Evolutionary conservation across 2,113 vertebrate genomes (phyloP).

Genomic region (Cochlearius cochlearius): DNA sequence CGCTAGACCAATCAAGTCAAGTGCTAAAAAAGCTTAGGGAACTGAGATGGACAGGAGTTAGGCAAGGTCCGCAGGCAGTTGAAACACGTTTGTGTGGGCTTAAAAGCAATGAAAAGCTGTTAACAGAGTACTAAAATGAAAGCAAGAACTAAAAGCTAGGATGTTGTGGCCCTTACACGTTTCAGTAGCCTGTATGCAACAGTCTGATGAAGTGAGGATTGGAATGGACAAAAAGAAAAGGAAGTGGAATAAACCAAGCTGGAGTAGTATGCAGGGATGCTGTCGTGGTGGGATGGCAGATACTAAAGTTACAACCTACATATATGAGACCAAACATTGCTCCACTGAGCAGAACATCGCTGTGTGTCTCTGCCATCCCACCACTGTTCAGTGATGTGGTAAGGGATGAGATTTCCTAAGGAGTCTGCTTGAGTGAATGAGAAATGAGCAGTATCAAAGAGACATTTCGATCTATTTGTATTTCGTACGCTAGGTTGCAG

Average conservation of each 20-base stretch:
- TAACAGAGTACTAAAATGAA: background rate
- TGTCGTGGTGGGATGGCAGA: background rate
- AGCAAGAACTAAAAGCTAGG: background rate
- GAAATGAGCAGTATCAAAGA: background rate
- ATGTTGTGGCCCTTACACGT: background rate
- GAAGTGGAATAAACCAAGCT: background rate
- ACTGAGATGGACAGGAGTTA: background rate
- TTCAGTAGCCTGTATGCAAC: background rate
- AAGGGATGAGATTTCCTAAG: background rate
- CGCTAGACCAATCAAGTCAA: background rate
- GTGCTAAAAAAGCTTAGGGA: background rate
- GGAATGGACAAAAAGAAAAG: background rate
- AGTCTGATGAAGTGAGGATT: background rate
- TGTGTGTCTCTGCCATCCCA: background rate
- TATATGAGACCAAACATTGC: background rate
- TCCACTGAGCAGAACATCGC: background rate
- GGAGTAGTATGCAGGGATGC: background rate
- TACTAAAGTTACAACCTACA: background rate
- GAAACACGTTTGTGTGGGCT: background rate
- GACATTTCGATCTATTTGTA: background rate
- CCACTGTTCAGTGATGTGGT: background rate
- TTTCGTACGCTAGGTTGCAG: background rate
- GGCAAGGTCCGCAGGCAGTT: background rate
- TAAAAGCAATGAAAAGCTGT: background rate
- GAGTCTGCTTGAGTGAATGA: background rate